phyloP scores from a whole-genome alignment of 37 sponge, comb jelly and placozoan genomes.

The Oopsacas minuta region DNA sequence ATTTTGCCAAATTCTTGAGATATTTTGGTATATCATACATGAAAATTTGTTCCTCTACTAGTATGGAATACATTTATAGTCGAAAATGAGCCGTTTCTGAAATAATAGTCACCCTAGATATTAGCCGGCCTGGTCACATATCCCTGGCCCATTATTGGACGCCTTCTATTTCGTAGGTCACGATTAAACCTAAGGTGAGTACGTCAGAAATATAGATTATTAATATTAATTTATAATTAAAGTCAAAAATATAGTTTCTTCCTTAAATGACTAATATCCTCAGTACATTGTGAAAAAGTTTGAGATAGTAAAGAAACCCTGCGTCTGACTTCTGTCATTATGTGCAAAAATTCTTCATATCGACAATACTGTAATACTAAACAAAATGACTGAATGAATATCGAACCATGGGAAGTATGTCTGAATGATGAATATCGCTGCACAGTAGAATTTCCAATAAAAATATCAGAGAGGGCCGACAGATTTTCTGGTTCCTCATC shows the following conservation, averaged over 20 bases:
- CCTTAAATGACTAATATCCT: constrained; percentile 11
- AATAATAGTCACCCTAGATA: too few relatives aligned
- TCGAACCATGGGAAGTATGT: not conserved
- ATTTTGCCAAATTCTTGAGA: too few relatives aligned
- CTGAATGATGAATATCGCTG: not conserved
- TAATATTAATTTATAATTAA: too few relatives aligned
- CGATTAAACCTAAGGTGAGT: too few relatives aligned
- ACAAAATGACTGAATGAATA: constrained; percentile 9
- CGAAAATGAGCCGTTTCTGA: too few relatives aligned
- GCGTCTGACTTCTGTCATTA: not conserved
- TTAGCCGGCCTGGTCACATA: too few relatives aligned
- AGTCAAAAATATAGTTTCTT: not conserved
- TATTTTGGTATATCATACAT: too few relatives aligned
- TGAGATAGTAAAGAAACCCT: not conserved
- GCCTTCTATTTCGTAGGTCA: too few relatives aligned
- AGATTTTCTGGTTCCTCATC: not conserved
- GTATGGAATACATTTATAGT: too few relatives aligned
- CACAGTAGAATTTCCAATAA: not conserved
- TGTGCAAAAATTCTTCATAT: not conserved
- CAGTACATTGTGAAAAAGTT: not conserved
- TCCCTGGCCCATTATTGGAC: too few relatives aligned
- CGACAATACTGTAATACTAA: constrained; percentile 14
- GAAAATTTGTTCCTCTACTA: too few relatives aligned
- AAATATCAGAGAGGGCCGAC: not conserved
- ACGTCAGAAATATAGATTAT: too few relatives aligned